phyloP scores from a whole-genome alignment of 2,888 invertebrate species.

The Cosmia trapezina region DNA sequence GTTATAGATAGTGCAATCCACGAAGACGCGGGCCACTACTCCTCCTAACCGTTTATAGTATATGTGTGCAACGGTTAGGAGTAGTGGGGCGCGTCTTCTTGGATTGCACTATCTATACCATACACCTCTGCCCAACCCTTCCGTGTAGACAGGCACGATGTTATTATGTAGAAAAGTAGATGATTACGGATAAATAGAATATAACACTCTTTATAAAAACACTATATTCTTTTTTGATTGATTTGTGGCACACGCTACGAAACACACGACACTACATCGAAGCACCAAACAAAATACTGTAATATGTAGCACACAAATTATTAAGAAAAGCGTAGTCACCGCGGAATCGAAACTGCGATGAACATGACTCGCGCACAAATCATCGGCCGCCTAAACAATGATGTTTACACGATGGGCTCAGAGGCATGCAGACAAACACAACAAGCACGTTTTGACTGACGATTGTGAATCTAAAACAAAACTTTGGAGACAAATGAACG shows the following conservation, averaged over 20 bases:
- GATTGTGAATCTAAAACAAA: constrained; percentile 53
- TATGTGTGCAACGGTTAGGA: too few relatives aligned
- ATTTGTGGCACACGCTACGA: constrained; percentile 9
- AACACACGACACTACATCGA: neutral
- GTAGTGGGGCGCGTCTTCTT: too few relatives aligned
- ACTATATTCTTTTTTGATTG: neutral
- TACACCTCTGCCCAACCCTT: neutral
- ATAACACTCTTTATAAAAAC: neutral
- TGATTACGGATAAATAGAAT: neutral
- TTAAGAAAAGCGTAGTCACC: constrained; percentile 32
- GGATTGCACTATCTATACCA: too few relatives aligned
- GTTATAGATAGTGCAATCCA: too few relatives aligned
- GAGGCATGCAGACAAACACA: constrained; percentile 55
- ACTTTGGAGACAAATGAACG: constrained; percentile 24
- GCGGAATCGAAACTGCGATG: constrained; percentile 27
- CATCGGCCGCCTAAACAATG: constrained; percentile 53
- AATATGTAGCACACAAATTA: constrained; percentile 12
- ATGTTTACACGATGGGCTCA: constrained; percentile 60
- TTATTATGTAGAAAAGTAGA: neutral
- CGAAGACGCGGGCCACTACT: too few relatives aligned
- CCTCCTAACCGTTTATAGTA: too few relatives aligned
- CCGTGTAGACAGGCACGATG: neutral
- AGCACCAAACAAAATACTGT: constrained; percentile 6
- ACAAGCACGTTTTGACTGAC: constrained; percentile 34
- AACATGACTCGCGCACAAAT: constrained; percentile 38